Evolutionary conservation across 1,140 invertebrate species (phyloP), one percentile per base, ranked within the genome.

Genomic region (Hesperophylax magnus): DNA sequence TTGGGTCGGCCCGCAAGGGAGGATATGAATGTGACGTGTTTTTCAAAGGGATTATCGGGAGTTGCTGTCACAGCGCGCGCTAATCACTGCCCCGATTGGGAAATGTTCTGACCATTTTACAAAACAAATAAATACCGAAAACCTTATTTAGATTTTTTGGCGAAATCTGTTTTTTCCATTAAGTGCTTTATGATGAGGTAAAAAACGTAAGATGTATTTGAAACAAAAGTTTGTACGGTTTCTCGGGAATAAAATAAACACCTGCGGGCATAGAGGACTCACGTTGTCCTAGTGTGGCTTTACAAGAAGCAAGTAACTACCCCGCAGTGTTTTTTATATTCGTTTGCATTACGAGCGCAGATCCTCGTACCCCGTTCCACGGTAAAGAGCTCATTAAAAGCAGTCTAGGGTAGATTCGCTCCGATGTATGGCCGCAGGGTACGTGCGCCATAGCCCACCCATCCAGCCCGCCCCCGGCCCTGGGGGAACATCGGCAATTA

Each of bases 241-340:
- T 75, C 56, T 81, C 8, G 79, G 74, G 24, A 61, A 77, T 56
- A 69, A 77, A 56, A 81, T 77, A 71, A 72, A 81, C 54, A 76
- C 34, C 47, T 18, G 65, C 65, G 3, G 8, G 17, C 27, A n/a
- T 7, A 76, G 54, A 60, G 72, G 56, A 76, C 39, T 34, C 11
- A 18, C 9, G 53, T 20, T 34, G 14, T 58, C 34, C 72, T 58
- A 76, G 72, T 34, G 20, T 52, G 11, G 20, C 27, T 53, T 53
- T 47, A 14, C 7, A 47, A 47, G 39, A 1, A 47, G 9, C 9
- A 47, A 47, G 39, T 47, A 47, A 11, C 39, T 14, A 47, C 39
- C 22, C 3, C 7, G 3, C 0, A 67, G 27, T 27, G 47, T 72
- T 53, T 34, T n/a, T 27, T 72, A 56, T 76, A 39, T 27, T 76